These are phyloP conservation scores for Aurelia coerulea DNA, from an alignment of 30 jellyfish, hydroid and myxozoan species.

Conservation along the genomic window DNA sequence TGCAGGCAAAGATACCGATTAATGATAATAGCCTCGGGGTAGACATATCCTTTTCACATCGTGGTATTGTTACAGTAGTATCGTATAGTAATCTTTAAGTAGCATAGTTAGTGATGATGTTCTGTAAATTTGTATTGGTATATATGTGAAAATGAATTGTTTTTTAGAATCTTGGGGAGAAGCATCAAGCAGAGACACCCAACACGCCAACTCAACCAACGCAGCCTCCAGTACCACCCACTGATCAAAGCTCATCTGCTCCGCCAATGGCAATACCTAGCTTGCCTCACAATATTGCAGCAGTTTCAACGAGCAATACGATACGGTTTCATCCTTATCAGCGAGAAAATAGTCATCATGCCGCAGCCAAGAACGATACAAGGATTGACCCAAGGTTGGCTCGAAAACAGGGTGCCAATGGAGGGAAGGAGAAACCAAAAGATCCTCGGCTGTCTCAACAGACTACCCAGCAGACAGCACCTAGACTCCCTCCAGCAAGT, in stretches of 20 bases:
- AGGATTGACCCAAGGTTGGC: constrained; percentile 52
- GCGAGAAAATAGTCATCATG: constrained; percentile 38
- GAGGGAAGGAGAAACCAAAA: constrained; percentile 69
- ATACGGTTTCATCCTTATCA: constrained; percentile 74
- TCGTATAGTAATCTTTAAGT: too few species aligned
- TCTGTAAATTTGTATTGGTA: too few species aligned
- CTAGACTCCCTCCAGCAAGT: constrained; percentile 23
- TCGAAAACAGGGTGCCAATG: constrained; percentile 14
- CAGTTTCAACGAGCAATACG: constrained; percentile 3
- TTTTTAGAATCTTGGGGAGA: constrained; percentile 23
- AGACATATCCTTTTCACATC: too few species aligned
- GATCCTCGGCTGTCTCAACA: constrained; percentile 72
- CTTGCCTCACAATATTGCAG: background rate
- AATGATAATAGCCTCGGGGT: too few species aligned
- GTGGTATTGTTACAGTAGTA: too few species aligned
- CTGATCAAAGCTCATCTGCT: background rate
- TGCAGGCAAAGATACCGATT: too few species aligned
- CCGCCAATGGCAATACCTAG: background rate
- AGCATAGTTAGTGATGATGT: too few species aligned
- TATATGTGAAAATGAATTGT: background rate
- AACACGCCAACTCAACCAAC: background rate
- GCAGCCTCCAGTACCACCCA: constrained; percentile 10
- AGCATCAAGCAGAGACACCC: constrained; percentile 28
- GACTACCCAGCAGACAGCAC: constrained; percentile 23
- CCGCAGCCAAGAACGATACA: constrained; percentile 6